phyloP scores from a whole-genome alignment of 2,113 vertebrate genomes.

The Pelmatolapia mariae region DNA sequence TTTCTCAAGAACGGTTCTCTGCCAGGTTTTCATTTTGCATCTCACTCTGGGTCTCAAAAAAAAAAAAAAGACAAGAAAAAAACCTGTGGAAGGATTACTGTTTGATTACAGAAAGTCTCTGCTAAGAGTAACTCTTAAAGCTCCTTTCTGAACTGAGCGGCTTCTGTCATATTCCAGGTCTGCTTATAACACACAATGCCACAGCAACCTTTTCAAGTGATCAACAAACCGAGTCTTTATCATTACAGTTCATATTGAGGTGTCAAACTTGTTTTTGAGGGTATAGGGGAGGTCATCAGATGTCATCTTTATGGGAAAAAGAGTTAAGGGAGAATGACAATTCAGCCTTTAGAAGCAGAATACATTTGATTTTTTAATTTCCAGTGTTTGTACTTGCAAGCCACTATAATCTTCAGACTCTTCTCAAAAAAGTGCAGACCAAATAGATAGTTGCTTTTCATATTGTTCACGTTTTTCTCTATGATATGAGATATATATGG shows the following conservation, averaged over 20 bases:
- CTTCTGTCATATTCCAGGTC: not conserved
- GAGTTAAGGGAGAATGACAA: not conserved
- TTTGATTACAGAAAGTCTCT: not conserved
- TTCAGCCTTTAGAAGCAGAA: not conserved
- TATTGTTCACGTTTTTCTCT: not conserved
- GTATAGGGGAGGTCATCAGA: not conserved
- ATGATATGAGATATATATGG: not conserved
- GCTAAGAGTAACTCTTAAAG: not conserved
- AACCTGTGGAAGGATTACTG: not conserved
- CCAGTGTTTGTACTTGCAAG: not conserved
- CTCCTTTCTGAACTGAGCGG: not conserved
- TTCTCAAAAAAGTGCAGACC: not conserved
- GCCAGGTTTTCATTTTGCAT: not conserved
- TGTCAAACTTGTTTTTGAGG: not conserved
- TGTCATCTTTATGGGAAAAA: not conserved
- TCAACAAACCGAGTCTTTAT: not conserved
- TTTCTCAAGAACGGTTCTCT: not conserved
- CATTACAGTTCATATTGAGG: not conserved
- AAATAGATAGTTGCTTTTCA: not conserved
- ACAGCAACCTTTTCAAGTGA: not conserved
- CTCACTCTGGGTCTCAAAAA: not conserved
- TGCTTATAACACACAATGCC: not conserved
- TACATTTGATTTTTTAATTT: not conserved
- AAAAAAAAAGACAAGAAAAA: not conserved
- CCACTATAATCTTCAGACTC: not conserved